Evolutionary conservation across 1,140 invertebrate species (phyloP), one percentile per base, ranked within the genome.

Genomic region (Elymnias hypermnestra): DNA sequence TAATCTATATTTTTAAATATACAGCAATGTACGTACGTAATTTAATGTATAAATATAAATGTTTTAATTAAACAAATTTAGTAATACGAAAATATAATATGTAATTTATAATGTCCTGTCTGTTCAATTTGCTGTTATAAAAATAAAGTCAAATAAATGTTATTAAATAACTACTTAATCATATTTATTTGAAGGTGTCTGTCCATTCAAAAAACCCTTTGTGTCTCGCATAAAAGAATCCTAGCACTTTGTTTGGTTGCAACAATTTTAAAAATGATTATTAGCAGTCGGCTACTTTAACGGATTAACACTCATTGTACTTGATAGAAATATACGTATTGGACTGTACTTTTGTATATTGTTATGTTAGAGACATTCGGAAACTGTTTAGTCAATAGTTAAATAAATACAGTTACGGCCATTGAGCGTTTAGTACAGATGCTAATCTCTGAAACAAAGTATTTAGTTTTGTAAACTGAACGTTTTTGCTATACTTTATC

Each of bases 391-490:
- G 62, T 75, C 59, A 71, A 71, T 60, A 60, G 50, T 51, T 10
- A 10, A 58, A 44, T 55, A 64, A 78, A 70, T 77, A 83, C 79
- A 72, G 75, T 82, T 82, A 79, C 60, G 63, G 42, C 69, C 72
- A 77, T 78, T 78, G 74, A 76, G 69, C 41, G 57, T 50, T 57
- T 49, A 42, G 45, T 48, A 55, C 70, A 73, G 76, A 83, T 81
- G 67, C 51, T 76, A 71, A 83, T 79, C 78, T 75, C 29, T 79
- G 74, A 82, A 79, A 83, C 77, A 83, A 77, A 72, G 52, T 74
- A 58, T 57, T 70, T 62, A 67, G 69, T 68, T 71, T 76, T 68
- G 70, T 59, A 72, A 72, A 78, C 63, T 73, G 57, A 45, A 48
- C 59, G 58, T 60, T 71, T 70, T 71, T 62, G 57, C 42, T 39